A percentile compares a stretch with the other conserved stretches of the same genome.
phyloP scores from a whole-genome alignment of 2,888 invertebrate species.

The Catocala nupta region DNA sequence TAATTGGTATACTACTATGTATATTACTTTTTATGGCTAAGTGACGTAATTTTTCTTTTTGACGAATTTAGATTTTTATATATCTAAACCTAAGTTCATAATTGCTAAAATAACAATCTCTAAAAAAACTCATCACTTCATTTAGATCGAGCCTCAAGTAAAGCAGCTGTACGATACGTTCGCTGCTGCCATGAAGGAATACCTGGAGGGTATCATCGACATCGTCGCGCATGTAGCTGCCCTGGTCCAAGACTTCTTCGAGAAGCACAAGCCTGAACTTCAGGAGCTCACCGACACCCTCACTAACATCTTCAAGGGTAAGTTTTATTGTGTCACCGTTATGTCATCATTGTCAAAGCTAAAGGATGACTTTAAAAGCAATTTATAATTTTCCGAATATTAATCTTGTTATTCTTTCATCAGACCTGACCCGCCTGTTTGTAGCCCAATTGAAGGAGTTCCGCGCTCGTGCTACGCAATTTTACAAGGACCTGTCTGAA shows the following conservation, averaged over 20 bases:
- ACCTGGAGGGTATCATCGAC: conserved; percentile 75
- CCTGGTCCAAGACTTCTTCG: conserved; percentile 85
- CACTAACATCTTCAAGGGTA: conserved; percentile 85
- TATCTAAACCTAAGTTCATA: too few relatives aligned
- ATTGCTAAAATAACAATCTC: too few relatives aligned
- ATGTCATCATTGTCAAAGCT: too few relatives aligned
- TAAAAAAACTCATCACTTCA: too few relatives aligned
- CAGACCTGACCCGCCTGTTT: conserved; percentile 78
- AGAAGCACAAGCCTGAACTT: conserved; percentile 89
- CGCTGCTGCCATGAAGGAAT: conserved; percentile 72
- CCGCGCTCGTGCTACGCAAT: conserved; percentile 64
- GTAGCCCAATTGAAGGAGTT: conserved; percentile 79
- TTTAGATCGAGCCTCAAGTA: conserved; percentile 73
- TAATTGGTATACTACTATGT: too few relatives aligned
- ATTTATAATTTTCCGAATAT: not conserved
- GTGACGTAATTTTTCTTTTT: too few relatives aligned
- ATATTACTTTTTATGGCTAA: too few relatives aligned
- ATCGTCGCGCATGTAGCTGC: conserved; percentile 85
- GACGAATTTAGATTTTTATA: too few relatives aligned
- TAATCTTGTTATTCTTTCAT: conserved; percentile 9
- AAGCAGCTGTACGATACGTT: conserved; percentile 70
- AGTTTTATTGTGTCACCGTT: conserved; percentile 15
- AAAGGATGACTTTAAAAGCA: not conserved
- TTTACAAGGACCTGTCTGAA: conserved; percentile 67
- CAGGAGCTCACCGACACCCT: conserved; percentile 87